Percentiles rank a stretch among this genome's conserved stretches.
Conservation (phyloP, 2,113 vertebrate species). For the Gymnarchus niloticus region DNA sequence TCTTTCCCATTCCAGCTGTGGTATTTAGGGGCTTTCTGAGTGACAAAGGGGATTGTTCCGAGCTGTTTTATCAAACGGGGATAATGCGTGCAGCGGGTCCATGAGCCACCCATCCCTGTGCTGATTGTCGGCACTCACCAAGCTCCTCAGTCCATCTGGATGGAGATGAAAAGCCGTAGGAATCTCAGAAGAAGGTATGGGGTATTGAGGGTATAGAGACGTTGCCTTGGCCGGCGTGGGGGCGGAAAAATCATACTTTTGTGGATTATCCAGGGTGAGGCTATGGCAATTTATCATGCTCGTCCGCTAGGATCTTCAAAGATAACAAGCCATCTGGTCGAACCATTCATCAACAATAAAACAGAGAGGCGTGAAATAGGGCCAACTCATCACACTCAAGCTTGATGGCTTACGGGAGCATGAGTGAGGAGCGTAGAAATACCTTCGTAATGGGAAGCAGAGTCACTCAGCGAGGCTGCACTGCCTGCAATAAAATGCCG, state of each 20-base stretch:
- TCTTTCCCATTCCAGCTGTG: slow-evolving; percentile 5
- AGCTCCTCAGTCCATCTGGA: slow-evolving; percentile 47
- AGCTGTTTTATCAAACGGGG: slow-evolving; percentile 44
- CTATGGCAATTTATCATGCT: slow-evolving; percentile 82
- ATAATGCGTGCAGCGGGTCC: slow-evolving; percentile 58
- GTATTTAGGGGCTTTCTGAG: slow-evolving; percentile 37
- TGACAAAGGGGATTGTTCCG: slow-evolving; percentile 48
- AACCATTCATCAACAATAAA: slow-evolving; percentile 86
- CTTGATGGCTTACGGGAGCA: slow-evolving; percentile 75
- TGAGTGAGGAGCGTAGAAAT: slow-evolving; percentile 62
- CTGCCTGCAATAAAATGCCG: slow-evolving; percentile 37
- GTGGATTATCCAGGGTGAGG: slow-evolving; percentile 69
- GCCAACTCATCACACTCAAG: slow-evolving; percentile 66
- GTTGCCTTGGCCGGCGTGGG: slow-evolving; percentile 27
- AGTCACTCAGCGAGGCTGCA: slow-evolving; percentile 33
- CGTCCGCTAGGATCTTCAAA: slow-evolving; percentile 82
- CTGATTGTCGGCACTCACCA: slow-evolving; percentile 42
- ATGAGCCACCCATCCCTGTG: slow-evolving; percentile 27
- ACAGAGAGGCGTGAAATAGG: slow-evolving; percentile 71
- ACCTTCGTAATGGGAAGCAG: slow-evolving; percentile 76
- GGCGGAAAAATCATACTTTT: slow-evolving; percentile 51
- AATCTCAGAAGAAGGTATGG: slow-evolving; percentile 35
- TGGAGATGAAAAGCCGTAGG: slow-evolving; percentile 40
- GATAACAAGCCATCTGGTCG: slow-evolving; percentile 84
- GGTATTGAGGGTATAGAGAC: slow-evolving; percentile 42